These are phyloP conservation scores for Heteromyza rotundicornis DNA, from an alignment of 2,888 invertebrate species.

Conservation along the genomic window DNA sequence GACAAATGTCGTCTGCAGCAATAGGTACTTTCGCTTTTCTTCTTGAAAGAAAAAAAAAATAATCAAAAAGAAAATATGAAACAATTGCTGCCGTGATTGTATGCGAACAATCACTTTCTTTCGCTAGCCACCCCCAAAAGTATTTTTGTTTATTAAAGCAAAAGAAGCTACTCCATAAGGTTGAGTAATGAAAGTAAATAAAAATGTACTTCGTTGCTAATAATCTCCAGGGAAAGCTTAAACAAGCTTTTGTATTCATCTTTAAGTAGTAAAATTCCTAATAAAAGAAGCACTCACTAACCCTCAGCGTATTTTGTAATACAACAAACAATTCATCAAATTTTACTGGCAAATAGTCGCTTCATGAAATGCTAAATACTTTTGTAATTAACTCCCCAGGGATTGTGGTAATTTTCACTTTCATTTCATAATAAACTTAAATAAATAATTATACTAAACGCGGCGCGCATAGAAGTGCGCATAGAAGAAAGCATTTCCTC, in stretches of 20 bases:
- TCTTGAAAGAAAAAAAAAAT: too few relatives aligned
- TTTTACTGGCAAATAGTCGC: constrained; percentile 12
- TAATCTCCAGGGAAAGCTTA: neutral
- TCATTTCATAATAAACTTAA: neutral
- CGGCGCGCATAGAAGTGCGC: neutral
- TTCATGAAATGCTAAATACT: constrained; percentile 53
- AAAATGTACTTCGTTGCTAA: neutral
- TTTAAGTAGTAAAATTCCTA: too few relatives aligned
- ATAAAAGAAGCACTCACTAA: neutral
- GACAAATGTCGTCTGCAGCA: constrained; percentile 48
- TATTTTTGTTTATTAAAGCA: neutral
- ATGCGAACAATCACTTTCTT: constrained; percentile 21
- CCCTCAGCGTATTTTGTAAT: neutral
- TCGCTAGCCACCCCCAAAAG: neutral
- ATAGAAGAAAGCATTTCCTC: constrained; percentile 9
- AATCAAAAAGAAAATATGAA: constrained; percentile 41
- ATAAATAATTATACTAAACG: constrained; percentile 36
- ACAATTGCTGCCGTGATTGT: constrained; percentile 54
- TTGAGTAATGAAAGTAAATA: neutral
- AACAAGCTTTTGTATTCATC: neutral
- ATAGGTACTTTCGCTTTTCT: neutral
- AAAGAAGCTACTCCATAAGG: too few relatives aligned
- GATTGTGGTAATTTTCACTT: constrained; percentile 16
- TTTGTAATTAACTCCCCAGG: constrained; percentile 45
- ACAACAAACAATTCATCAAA: neutral